Evolutionary conservation across 2,797 vertebrate species (phyloP), one percentile per base, ranked within the genome.

Genomic region (Amblyraja radiata): DNA sequence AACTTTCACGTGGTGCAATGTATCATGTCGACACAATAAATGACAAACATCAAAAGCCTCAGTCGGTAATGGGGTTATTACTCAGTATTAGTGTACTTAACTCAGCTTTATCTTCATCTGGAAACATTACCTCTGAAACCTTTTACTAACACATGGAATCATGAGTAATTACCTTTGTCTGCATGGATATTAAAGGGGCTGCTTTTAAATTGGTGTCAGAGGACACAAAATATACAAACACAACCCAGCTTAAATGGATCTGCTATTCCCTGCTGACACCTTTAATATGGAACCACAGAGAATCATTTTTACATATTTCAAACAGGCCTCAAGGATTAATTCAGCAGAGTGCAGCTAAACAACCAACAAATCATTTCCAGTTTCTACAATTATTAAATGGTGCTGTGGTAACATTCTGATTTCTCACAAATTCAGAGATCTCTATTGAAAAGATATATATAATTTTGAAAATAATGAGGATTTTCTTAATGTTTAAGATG

Each of bases 131-230:
- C 68, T 92, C 90, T 92, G 90, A 76, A 92, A 92, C 71, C 90
- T 92, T 92, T 92, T 92, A 92, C 90, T 92, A 92, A 92, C 73
- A 92, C 90, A 74, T 39, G 73, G 90, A 92, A 92, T 92, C 90
- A 46, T 92, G 90, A 92, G 90, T 92, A 92, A 92, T 92, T 92
- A 92, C 90, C 90, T 92, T 92, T 92, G 90, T 76, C 90, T 92
- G 90, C 73, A 54, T 92, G 71, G 90, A 92, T 92, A 92, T 92
- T 92, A 92, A 92, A 92, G 90, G 90, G 90, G 73, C 90, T 73
- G 90, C 39, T 92, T 92, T 54, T 92, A 92, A 76, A 92, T 92
- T 92, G 90, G 68, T 92, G 90, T 92, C 90, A 74, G 73, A 92
- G 90, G 90, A 92, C 39, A 92, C 71, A 76, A 92, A 92, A 76